Evolutionary conservation across 2,113 vertebrate species (phyloP).

Genomic region (Pedionomus torquatus): DNA sequence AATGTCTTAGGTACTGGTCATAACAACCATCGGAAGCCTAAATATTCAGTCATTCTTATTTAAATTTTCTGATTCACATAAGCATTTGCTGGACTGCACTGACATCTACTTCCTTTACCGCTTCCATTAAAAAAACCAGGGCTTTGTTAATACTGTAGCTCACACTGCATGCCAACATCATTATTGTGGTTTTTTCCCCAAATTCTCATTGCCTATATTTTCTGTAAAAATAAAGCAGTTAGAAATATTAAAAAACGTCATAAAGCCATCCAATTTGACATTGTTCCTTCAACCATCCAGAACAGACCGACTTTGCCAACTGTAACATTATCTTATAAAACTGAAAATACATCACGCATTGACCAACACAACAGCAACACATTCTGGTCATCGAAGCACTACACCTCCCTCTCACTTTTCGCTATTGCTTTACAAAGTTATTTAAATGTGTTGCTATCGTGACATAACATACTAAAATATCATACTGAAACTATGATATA

Average conservation of each 20-base stretch:
- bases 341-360: not conserved
- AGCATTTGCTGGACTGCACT: not conserved
- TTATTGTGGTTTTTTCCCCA: not conserved
- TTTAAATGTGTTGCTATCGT: not conserved
- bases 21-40: not conserved
- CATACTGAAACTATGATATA: not conserved
- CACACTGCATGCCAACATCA: not conserved
- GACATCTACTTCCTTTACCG: not conserved
- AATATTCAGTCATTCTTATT: not conserved
- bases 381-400: not conserved
- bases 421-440: not conserved
- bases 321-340: not conserved
- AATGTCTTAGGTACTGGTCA: not conserved
- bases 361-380: not conserved
- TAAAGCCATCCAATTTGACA: not conserved
- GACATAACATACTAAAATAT: not conserved
- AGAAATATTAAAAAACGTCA: not conserved
- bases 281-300: not conserved
- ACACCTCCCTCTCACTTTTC: not conserved
- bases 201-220: not conserved
- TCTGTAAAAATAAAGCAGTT: conserved; percentile 38
- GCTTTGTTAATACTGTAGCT: not conserved
- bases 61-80: not conserved
- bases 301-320: not conserved
- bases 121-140: not conserved